Evolutionary conservation across 2,113 vertebrate genomes (phyloP).

Genomic region (Orthonyx spaldingii): DNA sequence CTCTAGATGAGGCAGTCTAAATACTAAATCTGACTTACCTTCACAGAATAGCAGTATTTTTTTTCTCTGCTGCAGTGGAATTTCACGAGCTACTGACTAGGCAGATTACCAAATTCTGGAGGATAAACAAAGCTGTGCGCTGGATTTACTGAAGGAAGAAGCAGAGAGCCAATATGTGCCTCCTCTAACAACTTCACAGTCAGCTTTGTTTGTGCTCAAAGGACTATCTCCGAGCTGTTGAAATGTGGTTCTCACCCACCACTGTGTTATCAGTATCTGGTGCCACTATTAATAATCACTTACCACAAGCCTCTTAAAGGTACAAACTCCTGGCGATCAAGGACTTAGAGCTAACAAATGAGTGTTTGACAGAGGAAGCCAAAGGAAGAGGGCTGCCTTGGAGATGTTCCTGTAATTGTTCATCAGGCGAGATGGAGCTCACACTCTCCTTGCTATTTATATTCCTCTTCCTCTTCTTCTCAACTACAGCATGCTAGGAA

Average conservation of each 20-base stretch:
- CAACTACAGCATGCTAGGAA: background rate
- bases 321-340: constrained; percentile 28
- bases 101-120: constrained; percentile 51
- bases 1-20: background rate
- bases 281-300: constrained; percentile 43
- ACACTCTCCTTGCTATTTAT: constrained; percentile 43
- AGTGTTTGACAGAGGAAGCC: constrained; percentile 25
- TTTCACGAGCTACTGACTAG: constrained; percentile 51
- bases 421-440: constrained; percentile 10
- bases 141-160: constrained; percentile 38
- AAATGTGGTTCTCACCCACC: constrained; percentile 34
- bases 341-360: constrained; percentile 6
- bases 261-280: constrained; percentile 33
- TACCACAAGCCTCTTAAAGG: constrained; percentile 40
- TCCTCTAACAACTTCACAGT: background rate
- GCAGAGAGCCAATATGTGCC: background rate
- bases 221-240: constrained; percentile 31
- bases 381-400: constrained; percentile 29
- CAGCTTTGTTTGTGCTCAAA: background rate
- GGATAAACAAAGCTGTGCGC: constrained; percentile 47
- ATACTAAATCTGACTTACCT: background rate
- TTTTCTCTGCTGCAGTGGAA: constrained; percentile 41
- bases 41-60: constrained; percentile 17
- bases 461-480: background rate
- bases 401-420: constrained; percentile 54